phyloP scores from a whole-genome alignment of 2,113 vertebrate genomes.

The Cinclus cinclus region DNA sequence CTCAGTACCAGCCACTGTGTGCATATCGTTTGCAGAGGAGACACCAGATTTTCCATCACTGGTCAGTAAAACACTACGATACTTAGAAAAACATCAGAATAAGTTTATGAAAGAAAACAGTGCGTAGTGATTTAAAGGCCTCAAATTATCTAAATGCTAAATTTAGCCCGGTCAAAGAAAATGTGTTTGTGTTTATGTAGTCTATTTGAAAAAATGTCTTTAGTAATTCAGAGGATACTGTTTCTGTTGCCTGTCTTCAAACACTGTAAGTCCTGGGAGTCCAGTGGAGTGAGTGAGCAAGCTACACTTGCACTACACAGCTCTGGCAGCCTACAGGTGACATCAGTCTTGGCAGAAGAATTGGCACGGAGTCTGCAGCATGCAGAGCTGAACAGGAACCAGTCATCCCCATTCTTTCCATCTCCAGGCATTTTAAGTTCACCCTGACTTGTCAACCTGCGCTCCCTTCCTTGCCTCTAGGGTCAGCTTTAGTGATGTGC shows the following conservation, averaged over 20 bases:
- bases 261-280: background rate
- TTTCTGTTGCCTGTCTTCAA: background rate
- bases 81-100: background rate
- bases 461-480: background rate
- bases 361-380: fast-evolving
- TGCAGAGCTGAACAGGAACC: background rate
- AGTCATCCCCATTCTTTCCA: background rate
- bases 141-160: background rate
- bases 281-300: background rate
- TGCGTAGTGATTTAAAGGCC: background rate
- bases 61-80: background rate
- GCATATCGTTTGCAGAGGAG: background rate
- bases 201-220: background rate
- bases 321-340: background rate
- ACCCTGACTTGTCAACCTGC: background rate
- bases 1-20: background rate
- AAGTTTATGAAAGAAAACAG: background rate
- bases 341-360: background rate
- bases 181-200: background rate
- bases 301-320: fast-evolving
- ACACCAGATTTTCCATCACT: background rate
- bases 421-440: background rate
- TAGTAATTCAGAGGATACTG: background rate
- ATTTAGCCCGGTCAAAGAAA: background rate
- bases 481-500: background rate